phyloP scores from a whole-genome alignment of 2,797 vertebrate species.

The Pseudotriccus pelzelni region DNA sequence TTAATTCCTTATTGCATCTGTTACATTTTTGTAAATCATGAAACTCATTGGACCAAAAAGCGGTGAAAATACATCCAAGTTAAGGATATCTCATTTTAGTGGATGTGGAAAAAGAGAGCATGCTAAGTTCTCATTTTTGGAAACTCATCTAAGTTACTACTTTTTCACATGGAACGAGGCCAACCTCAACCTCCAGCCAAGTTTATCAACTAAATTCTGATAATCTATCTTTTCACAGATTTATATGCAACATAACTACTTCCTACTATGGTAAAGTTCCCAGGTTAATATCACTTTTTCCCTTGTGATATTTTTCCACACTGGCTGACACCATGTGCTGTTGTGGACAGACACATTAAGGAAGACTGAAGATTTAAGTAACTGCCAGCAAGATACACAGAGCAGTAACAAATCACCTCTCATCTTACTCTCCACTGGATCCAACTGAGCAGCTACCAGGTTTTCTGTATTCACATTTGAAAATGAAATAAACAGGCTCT shows the following conservation, averaged over 20 bases:
- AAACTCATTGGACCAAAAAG: background rate
- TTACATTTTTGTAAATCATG: background rate
- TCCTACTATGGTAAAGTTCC: background rate
- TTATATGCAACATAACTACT: background rate
- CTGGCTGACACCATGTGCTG: background rate
- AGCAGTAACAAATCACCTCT: background rate
- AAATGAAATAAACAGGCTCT: background rate
- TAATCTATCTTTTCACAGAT: background rate
- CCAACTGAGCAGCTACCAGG: background rate
- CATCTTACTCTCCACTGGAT: accelerated
- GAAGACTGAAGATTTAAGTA: background rate
- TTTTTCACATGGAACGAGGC: background rate
- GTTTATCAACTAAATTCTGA: background rate
- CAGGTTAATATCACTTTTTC: background rate
- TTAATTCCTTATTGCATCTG: background rate
- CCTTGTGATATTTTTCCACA: background rate
- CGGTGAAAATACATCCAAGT: background rate
- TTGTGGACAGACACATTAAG: background rate
- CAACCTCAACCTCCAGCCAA: background rate
- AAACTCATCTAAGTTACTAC: background rate
- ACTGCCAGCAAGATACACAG: background rate
- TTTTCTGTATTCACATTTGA: background rate
- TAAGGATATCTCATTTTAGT: background rate
- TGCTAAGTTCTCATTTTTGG: background rate
- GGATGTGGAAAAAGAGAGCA: background rate